phyloP scores from a whole-genome alignment of 2,113 vertebrate species.

The Scopus umbretta region DNA sequence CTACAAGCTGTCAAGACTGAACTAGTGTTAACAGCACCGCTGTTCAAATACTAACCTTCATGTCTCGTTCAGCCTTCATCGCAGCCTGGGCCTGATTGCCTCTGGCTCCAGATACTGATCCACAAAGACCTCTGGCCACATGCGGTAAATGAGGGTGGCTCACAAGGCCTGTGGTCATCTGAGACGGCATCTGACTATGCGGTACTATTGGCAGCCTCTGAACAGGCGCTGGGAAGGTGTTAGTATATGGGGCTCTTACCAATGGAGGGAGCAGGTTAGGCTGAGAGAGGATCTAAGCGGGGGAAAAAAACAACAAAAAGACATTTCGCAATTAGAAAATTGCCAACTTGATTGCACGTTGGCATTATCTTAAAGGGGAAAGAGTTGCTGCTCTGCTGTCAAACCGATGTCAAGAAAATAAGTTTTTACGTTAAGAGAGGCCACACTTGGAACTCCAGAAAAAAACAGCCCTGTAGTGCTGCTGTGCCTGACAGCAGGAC shows the following conservation, averaged over 20 bases:
- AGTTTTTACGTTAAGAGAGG: background rate
- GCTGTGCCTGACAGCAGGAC: background rate
- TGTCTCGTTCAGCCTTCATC: constrained; percentile 90
- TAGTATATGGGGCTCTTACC: constrained; percentile 89
- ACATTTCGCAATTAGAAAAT: constrained; percentile 68
- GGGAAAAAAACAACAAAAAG: constrained; percentile 77
- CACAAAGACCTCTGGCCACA: constrained; percentile 82
- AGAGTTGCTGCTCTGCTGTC: constrained; percentile 9
- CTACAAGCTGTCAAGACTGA: constrained; percentile 62
- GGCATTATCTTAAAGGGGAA: constrained; percentile 54
- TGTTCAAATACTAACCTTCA: constrained; percentile 81
- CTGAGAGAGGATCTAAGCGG: constrained; percentile 90
- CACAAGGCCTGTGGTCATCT: constrained; percentile 89
- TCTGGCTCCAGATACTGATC: constrained; percentile 82
- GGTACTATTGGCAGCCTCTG: constrained; percentile 88
- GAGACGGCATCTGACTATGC: constrained; percentile 83
- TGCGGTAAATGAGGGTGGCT: constrained; percentile 88
- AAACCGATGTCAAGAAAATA: background rate
- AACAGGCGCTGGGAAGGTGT: constrained; percentile 89
- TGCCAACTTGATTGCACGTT: constrained; percentile 51
- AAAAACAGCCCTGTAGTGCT: background rate
- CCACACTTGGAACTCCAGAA: background rate
- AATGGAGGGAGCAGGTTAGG: constrained; percentile 94
- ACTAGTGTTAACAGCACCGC: constrained; percentile 45
- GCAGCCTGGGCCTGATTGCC: constrained; percentile 84